These are phyloP conservation scores for Spicauda simplicius DNA, from an alignment of 2,888 invertebrate genomes.

Conservation along the genomic window DNA sequence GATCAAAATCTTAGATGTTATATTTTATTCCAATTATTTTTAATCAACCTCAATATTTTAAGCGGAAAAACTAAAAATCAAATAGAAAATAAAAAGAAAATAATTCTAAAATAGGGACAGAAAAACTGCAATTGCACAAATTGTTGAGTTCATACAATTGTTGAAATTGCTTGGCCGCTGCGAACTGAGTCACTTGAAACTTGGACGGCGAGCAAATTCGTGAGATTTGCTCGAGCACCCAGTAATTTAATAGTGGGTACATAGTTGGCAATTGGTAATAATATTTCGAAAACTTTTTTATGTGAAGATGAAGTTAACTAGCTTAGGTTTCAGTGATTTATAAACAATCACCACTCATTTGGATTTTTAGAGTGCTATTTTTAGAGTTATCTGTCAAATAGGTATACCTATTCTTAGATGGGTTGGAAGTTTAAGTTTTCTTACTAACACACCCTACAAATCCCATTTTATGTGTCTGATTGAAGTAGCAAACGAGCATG, in stretches of 20 bases:
- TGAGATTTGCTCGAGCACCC: not conserved
- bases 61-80: not conserved
- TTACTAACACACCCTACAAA: too few species aligned
- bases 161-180: slow-evolving; percentile 48
- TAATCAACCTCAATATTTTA: not conserved
- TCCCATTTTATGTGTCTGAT: too few species aligned
- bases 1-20: too few species aligned
- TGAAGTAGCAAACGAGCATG: too few species aligned
- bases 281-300: not conserved
- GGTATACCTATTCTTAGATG: too few species aligned
- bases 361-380: too few species aligned
- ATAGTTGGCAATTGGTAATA: not conserved
- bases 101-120: not conserved
- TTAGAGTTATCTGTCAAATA: too few species aligned
- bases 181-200: slow-evolving; percentile 52
- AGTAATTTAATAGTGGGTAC: not conserved
- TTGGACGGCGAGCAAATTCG: slow-evolving; percentile 46
- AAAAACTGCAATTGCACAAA: slow-evolving; percentile 8
- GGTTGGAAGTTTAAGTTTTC: too few species aligned
- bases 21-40: not conserved
- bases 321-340: too few species aligned
- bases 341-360: too few species aligned
- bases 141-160: slow-evolving; percentile 44
- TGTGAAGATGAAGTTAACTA: too few species aligned
- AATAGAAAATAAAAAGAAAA: not conserved